A percentile compares a stretch with the other conserved stretches of the same genome.
Evolutionary conservation across 2,888 invertebrate genomes (phyloP).

Genomic region (Eucera pruinosa): DNA sequence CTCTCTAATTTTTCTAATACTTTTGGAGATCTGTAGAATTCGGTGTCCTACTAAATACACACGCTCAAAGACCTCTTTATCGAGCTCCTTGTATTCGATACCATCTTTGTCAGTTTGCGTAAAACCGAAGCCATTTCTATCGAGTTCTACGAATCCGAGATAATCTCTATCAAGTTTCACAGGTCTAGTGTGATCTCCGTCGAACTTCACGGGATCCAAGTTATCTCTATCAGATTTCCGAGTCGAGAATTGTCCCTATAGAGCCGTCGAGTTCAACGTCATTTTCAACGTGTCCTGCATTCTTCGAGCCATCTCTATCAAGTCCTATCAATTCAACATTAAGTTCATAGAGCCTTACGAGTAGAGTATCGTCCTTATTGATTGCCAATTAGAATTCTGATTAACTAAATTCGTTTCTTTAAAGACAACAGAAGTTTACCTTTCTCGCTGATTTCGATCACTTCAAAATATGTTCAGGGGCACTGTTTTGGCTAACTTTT

Average conservation of each 20-base stretch:
- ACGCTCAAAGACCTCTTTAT: not conserved
- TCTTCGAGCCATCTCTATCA: no score
- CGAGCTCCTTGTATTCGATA: not conserved
- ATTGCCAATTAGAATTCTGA: not conserved
- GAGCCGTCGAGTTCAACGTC: not conserved
- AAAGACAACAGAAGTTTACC: no score
- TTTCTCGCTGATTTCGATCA: no score
- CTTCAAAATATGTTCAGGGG: no score
- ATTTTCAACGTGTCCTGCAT: not conserved
- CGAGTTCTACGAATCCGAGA: not conserved
- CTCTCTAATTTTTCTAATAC: no score
- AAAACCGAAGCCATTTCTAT: not conserved
- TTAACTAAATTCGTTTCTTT: no score
- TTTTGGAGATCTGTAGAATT: no score
- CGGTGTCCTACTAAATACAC: no score
- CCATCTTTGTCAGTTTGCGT: not conserved
- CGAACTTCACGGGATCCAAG: conserved; percentile 5
- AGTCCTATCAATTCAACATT: not conserved
- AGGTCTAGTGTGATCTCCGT: conserved; percentile 4
- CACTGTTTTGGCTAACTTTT: no score
- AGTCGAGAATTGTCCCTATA: not conserved
- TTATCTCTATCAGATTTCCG: conserved; percentile 4
- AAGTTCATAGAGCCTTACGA: not conserved
- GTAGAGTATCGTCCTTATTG: not conserved
- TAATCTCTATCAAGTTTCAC: not conserved